Percentiles rank a stretch among this genome's conserved stretches.
Evolutionary conservation across 2,888 invertebrate species (phyloP).

Genomic region (Cancer borealis): DNA sequence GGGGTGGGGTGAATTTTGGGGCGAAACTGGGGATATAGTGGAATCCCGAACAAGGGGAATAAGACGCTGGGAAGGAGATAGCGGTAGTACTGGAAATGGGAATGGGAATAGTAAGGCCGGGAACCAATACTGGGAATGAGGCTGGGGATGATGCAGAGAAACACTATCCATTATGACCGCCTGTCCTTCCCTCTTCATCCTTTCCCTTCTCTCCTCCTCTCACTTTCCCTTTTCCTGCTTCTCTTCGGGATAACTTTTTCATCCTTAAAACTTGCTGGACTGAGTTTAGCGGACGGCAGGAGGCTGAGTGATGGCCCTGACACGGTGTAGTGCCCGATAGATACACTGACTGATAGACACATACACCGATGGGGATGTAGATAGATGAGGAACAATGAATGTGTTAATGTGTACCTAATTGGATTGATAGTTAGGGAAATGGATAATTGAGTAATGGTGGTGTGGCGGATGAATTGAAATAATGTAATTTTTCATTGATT

Average conservation of each 20-base stretch:
- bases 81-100: too few relatives aligned
- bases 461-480: background rate
- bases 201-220: background rate
- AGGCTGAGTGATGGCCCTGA: constrained; percentile 28
- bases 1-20: too few relatives aligned
- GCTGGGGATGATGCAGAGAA: too few relatives aligned
- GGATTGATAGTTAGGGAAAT: background rate
- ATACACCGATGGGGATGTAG: background rate
- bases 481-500: background rate
- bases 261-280: constrained; percentile 37
- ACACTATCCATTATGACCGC: background rate
- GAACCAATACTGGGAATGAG: too few relatives aligned
- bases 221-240: background rate
- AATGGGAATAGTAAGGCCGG: too few relatives aligned
- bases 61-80: too few relatives aligned
- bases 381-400: background rate
- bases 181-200: background rate
- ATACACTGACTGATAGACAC: constrained; percentile 1
- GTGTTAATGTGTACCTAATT: background rate
- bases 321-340: background rate
- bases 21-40: background rate
- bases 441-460: too few relatives aligned
- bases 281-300: constrained; percentile 24
- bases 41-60: background rate
- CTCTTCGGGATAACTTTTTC: background rate